Evolutionary conservation across 2,888 invertebrate species (phyloP).

Genomic region (Liodrosophila aerea): DNA sequence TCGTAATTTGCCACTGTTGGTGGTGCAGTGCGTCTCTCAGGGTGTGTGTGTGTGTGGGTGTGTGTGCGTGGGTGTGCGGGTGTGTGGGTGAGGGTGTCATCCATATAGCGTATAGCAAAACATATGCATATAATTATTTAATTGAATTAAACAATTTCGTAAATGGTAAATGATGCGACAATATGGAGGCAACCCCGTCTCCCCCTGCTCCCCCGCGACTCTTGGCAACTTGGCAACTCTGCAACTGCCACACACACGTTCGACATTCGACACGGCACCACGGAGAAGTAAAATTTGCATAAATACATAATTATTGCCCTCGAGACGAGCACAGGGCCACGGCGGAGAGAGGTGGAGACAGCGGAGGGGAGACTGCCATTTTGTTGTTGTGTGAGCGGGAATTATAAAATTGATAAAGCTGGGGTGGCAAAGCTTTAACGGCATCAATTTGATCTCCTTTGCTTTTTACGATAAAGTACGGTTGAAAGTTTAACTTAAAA

Average conservation of each 20-base stretch:
- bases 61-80: constrained; percentile 22
- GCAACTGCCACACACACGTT: not conserved
- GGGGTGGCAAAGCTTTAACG: too few species aligned
- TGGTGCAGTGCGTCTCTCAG: constrained; percentile 34
- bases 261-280: constrained; percentile 32
- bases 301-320: constrained; percentile 74
- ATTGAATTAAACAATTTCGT: constrained; percentile 81
- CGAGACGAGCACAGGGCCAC: constrained; percentile 10
- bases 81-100: constrained; percentile 57
- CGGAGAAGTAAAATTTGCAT: constrained; percentile 57
- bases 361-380: not conserved
- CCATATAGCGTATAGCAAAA: constrained; percentile 48
- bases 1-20: constrained; percentile 57
- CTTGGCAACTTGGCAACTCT: constrained; percentile 29
- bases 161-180: constrained; percentile 79
- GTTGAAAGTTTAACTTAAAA: too few species aligned
- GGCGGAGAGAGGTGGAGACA: not conserved
- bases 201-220: constrained; percentile 15
- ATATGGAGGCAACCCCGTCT: constrained; percentile 46
- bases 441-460: too few species aligned
- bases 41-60: constrained; percentile 10
- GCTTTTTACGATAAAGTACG: too few species aligned
- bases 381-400: not conserved
- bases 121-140: constrained; percentile 79
- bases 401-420: not conserved